These are phyloP conservation scores for Eptatretus atami DNA, from an alignment of 2,797 vertebrate species.

Conservation along the genomic window DNA sequence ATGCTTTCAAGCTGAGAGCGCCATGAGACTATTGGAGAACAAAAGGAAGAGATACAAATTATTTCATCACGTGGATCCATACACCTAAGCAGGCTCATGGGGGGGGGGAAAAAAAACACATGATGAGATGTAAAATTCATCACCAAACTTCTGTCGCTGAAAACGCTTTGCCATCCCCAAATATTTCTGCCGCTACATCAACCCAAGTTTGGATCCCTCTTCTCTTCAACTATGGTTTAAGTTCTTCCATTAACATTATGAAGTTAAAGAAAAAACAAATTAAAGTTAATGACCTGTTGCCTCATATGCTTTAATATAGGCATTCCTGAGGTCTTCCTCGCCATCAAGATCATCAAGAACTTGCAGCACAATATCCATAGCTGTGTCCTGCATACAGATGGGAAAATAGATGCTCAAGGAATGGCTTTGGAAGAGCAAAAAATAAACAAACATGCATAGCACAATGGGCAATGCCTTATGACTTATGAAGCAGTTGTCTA, in stretches of 20 bases:
- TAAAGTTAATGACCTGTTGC: constrained; percentile 44
- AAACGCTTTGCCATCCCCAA: no score
- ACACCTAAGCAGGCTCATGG: no score
- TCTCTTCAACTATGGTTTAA: no score
- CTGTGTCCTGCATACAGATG: constrained; percentile 33
- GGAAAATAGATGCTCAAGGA: neutral
- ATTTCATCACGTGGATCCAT: no score
- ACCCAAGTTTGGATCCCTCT: no score
- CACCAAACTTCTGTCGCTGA: no score
- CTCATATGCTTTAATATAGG: constrained; percentile 75
- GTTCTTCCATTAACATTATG: neutral
- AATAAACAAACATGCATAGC: no score
- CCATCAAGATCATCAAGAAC: constrained; percentile 86
- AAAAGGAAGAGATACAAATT: neutral
- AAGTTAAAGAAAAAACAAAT: constrained; percentile 7
- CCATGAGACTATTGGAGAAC: constrained; percentile 26
- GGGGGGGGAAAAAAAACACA: neutral
- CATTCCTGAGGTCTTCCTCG: constrained; percentile 67
- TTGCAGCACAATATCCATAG: constrained; percentile 57
- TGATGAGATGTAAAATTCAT: neutral
- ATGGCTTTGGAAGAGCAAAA: neutral
- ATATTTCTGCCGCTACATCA: no score
- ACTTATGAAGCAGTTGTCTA: no score
- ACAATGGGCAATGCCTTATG: no score
- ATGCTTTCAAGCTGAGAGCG: constrained; percentile 71